Conservation (phyloP, 2,888 invertebrate species). For the Euzophera pinguis region DNA sequence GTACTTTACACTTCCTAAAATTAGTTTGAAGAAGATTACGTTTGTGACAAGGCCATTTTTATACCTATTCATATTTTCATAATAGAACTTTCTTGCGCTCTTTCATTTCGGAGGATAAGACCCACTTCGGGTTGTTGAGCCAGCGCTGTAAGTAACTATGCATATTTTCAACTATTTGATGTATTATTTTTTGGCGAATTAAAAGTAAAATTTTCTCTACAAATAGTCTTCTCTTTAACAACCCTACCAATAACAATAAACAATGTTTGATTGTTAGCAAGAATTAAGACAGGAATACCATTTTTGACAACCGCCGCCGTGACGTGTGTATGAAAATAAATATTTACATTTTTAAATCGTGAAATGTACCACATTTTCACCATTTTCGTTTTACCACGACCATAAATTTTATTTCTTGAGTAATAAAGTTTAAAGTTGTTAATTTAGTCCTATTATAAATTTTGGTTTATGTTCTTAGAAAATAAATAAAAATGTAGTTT, state of each 20-base stretch:
- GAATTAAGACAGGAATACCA: conserved; percentile 35
- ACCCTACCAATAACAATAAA: conserved; percentile 24
- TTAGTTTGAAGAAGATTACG: no score
- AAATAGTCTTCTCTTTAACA: conserved; percentile 23
- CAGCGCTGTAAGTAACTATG: no score
- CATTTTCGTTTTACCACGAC: conserved; percentile 11
- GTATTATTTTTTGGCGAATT: no score
- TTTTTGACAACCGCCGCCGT: conserved; percentile 25
- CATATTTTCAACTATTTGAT: no score
- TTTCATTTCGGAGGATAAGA: no score
- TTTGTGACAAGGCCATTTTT: no score
- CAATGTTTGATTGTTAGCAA: conserved; percentile 33
- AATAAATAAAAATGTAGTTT: conserved; percentile 47
- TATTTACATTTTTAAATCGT: conserved; percentile 34
- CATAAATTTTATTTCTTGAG: background rate
- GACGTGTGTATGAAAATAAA: conserved; percentile 27
- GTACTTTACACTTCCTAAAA: no score
- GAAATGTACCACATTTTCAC: conserved; percentile 28
- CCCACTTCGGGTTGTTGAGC: no score
- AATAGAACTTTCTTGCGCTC: no score
- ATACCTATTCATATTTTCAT: no score
- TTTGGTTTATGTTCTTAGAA: conserved; percentile 35
- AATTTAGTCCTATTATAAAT: background rate
- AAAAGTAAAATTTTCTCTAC: no score
- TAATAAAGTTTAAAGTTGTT: background rate